Evolutionary conservation across 2,113 vertebrate species (phyloP).

Genomic region (Zootoca vivipara): DNA sequence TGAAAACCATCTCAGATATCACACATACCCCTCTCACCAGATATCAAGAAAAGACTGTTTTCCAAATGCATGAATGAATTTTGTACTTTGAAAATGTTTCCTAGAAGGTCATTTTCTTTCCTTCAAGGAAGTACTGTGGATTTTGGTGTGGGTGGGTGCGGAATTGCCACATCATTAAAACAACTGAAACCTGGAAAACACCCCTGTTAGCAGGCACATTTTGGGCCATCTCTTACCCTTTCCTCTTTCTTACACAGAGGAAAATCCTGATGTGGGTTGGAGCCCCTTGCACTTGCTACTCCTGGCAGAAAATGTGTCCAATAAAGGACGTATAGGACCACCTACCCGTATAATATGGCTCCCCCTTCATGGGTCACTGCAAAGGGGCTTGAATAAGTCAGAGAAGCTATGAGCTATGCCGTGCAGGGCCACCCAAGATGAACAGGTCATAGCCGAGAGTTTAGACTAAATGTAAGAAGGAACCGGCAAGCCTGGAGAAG

Average conservation of each 20-base stretch:
- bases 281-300: neutral
- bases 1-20: neutral
- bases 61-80: neutral
- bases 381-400: too few species aligned
- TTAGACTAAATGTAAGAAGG: too few species aligned
- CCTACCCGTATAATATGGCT: too few species aligned
- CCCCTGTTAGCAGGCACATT: neutral
- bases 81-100: constrained; percentile 17
- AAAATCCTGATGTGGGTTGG: neutral
- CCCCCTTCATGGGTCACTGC: too few species aligned
- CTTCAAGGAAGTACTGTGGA: neutral
- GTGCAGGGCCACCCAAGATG: too few species aligned
- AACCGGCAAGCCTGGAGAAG: too few species aligned
- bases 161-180: neutral
- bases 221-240: neutral
- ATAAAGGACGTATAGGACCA: neutral
- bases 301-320: neutral
- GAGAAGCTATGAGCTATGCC: too few species aligned
- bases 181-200: neutral
- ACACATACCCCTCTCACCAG: neutral
- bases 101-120: constrained; percentile 3
- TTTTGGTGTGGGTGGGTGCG: neutral
- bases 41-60: neutral
- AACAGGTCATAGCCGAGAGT: too few species aligned
- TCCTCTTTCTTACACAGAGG: neutral